These are phyloP conservation scores for Leptopilina clavipes DNA, from an alignment of 1,140 invertebrate genomes.

Conservation along the genomic window DNA sequence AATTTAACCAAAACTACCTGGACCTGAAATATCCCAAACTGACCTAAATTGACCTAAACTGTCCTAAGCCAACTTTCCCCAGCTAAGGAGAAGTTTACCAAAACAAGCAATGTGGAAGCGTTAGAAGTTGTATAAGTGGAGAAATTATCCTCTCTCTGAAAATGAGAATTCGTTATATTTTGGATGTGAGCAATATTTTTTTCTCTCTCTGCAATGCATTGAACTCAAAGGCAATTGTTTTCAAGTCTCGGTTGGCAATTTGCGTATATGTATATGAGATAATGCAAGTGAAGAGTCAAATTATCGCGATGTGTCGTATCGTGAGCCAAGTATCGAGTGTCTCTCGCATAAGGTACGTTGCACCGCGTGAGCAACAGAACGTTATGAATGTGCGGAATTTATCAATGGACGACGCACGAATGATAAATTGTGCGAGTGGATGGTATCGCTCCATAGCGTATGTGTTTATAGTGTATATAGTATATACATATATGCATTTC, in stretches of 20 bases:
- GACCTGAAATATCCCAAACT: no score
- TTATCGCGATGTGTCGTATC: conserved; percentile 59
- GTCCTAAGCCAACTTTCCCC: no score
- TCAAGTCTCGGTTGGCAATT: conserved; percentile 4
- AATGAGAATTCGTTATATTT: background rate
- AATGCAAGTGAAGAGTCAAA: conserved; percentile 47
- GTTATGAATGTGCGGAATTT: conserved; percentile 73
- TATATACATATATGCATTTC: conserved; percentile 48
- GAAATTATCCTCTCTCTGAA: background rate
- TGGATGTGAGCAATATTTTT: background rate
- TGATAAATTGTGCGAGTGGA: conserved; percentile 70
- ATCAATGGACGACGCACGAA: conserved; percentile 72
- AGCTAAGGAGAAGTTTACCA: no score
- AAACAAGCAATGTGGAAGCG: no score
- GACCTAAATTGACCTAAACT: no score
- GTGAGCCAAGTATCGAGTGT: conserved; percentile 63
- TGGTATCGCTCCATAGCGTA: conserved; percentile 60
- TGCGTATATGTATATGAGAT: conserved; percentile 45
- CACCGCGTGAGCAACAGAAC: conserved; percentile 46
- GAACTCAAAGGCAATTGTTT: background rate
- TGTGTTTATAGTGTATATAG: conserved; percentile 4
- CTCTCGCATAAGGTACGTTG: conserved; percentile 49
- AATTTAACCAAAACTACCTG: no score
- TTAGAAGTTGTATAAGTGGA: no score
- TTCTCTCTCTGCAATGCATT: background rate